phyloP scores from a whole-genome alignment of 2,113 vertebrate species.

The Perca fluviatilis region DNA sequence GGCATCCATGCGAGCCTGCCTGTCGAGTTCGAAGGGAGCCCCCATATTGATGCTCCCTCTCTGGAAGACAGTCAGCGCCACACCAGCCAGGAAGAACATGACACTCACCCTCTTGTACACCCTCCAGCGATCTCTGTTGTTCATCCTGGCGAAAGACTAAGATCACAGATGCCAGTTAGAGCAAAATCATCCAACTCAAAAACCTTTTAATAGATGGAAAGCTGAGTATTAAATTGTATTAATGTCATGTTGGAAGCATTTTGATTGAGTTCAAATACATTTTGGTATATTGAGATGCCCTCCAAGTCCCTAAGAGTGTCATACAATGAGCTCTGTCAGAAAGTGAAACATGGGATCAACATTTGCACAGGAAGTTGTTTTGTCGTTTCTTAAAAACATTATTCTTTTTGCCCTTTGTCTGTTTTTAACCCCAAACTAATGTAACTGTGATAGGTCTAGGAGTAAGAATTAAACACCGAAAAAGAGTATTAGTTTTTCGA shows the following conservation, averaged over 20 bases:
- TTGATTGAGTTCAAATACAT: not conserved
- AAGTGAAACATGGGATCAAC: not conserved
- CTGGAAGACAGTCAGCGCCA: conserved; percentile 87
- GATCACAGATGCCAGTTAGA: not conserved
- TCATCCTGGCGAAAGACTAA: conserved; percentile 83
- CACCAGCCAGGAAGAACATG: conserved; percentile 86
- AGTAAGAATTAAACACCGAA: not conserved
- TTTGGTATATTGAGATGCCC: not conserved
- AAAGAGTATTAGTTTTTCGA: not conserved
- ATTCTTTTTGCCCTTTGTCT: not conserved
- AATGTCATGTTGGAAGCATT: not conserved
- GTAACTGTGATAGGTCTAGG: not conserved
- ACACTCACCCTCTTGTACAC: conserved; percentile 88
- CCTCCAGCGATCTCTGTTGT: conserved; percentile 82
- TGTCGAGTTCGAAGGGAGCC: conserved; percentile 82
- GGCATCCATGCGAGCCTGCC: conserved; percentile 69
- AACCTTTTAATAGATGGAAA: not conserved
- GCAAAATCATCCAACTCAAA: not conserved
- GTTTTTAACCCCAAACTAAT: not conserved
- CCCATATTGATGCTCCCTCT: conserved; percentile 80
- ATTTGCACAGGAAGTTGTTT: not conserved
- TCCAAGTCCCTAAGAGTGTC: not conserved
- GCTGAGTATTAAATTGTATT: not conserved
- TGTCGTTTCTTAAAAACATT: not conserved
- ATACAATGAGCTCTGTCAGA: not conserved